phyloP scores from a whole-genome alignment of 64 coral and sea anemone species.

The Montipora foliosa region DNA sequence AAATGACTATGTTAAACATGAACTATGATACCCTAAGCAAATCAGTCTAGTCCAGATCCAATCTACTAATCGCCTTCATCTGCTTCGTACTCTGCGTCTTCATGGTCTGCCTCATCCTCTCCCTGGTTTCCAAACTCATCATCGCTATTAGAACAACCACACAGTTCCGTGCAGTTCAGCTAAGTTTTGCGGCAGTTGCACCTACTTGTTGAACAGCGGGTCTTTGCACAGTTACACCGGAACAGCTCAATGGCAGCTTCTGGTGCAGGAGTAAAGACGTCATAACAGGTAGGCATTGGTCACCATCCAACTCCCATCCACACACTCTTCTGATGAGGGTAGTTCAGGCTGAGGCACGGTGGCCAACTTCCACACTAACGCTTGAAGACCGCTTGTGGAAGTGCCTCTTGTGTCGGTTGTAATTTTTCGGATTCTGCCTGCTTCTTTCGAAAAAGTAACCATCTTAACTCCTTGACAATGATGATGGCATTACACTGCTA shows the following conservation, averaged over 20 bases:
- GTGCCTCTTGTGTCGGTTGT: constrained; percentile 29
- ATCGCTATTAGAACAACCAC: not conserved
- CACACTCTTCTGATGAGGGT: not conserved
- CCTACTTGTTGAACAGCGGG: not conserved
- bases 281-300: no score
- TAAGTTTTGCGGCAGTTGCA: constrained; percentile 34
- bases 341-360: constrained; percentile 2
- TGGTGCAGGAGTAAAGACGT: constrained; percentile 2
- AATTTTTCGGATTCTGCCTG: constrained; percentile 7
- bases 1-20: no score
- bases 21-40: no score
- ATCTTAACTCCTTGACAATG: constrained; percentile 26
- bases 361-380: constrained; percentile 33
- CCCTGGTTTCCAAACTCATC: not conserved
- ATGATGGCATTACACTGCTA: no score
- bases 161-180: not conserved
- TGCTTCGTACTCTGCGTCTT: not conserved
- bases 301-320: no score
- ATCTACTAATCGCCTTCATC: no score
- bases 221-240: not conserved
- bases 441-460: not conserved
- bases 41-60: no score
- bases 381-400: not conserved
- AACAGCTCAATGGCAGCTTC: constrained; percentile 20
- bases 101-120: not conserved